These are phyloP conservation scores for Linyphia triangularis DNA, from an alignment of 2,888 invertebrate species.

Conservation along the genomic window DNA sequence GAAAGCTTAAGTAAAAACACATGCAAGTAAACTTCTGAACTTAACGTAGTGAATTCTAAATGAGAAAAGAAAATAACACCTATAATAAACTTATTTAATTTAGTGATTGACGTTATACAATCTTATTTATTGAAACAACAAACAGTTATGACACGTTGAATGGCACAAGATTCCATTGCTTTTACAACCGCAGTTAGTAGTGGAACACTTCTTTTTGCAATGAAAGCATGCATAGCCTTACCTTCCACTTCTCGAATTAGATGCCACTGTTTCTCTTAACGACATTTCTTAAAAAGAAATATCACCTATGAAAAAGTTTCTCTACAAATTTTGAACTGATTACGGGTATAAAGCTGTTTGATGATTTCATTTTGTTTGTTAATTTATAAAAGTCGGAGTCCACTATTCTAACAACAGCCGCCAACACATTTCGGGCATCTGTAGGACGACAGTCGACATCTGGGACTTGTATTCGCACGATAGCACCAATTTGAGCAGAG, in stretches of 20 bases:
- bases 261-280: too few species aligned
- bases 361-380: slow-evolving; percentile 48
- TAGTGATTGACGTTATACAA: too few species aligned
- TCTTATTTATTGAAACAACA: too few species aligned
- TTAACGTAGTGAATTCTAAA: too few species aligned
- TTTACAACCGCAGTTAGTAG: slow-evolving; percentile 34
- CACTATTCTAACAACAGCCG: slow-evolving; percentile 51
- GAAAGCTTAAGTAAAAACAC: too few species aligned
- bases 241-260: slow-evolving; percentile 22
- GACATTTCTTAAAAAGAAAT: slow-evolving; percentile 64
- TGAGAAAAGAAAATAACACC: too few species aligned
- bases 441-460: slow-evolving; percentile 52
- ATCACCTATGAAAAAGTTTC: slow-evolving; percentile 61
- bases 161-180: slow-evolving; percentile 28
- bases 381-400: too few species aligned
- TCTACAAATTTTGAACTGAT: slow-evolving; percentile 53
- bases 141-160: slow-evolving; percentile 39
- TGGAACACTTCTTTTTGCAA: too few species aligned
- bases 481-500: slow-evolving; percentile 54
- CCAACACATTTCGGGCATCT: slow-evolving; percentile 51
- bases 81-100: too few species aligned
- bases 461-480: slow-evolving; percentile 47
- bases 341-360: slow-evolving; percentile 55
- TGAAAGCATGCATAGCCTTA: slow-evolving; percentile 32
- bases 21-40: too few species aligned